Conservation (phyloP, 1,140 invertebrate species). For the Octopus bimaculoides region DNA sequence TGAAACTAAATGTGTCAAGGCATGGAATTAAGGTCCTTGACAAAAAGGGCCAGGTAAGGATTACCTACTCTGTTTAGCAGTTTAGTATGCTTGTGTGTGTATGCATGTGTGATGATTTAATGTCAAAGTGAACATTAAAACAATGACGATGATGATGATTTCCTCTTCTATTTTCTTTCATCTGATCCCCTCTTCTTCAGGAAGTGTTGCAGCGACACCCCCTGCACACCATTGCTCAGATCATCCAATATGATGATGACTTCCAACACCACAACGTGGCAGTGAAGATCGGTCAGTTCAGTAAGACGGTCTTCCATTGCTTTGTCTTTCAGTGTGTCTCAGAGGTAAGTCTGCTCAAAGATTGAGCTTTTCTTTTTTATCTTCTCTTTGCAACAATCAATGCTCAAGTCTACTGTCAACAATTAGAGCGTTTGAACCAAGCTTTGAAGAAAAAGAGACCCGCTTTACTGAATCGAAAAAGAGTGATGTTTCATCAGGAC, state of each 20-base stretch:
- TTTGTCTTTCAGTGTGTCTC: constrained; percentile 49
- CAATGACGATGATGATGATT: too few species aligned
- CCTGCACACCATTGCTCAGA: constrained; percentile 47
- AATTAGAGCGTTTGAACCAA: too few species aligned
- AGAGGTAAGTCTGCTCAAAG: constrained; percentile 32
- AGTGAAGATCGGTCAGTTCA: constrained; percentile 46
- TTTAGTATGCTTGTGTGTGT: too few species aligned
- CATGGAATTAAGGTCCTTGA: constrained; percentile 50
- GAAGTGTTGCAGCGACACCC: constrained; percentile 50
- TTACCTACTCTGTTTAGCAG: background rate
- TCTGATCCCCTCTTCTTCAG: constrained; percentile 26
- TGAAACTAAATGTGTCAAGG: constrained; percentile 41
- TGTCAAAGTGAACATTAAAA: too few species aligned
- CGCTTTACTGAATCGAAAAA: too few species aligned
- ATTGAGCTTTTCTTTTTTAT: background rate
- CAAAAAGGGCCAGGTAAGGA: constrained; percentile 39
- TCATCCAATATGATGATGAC: constrained; percentile 49
- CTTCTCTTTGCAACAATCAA: background rate
- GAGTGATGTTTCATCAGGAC: too few species aligned
- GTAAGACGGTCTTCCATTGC: constrained; percentile 42
- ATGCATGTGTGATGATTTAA: too few species aligned
- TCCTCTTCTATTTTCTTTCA: too few species aligned
- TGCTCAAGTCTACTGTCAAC: too few species aligned
- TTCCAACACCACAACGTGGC: constrained; percentile 45
- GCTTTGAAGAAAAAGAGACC: too few species aligned